Percentiles rank a stretch among this genome's conserved stretches.
Evolutionary conservation across 2,113 vertebrate genomes (phyloP).

Genomic region (Neogobius melanostomus): DNA sequence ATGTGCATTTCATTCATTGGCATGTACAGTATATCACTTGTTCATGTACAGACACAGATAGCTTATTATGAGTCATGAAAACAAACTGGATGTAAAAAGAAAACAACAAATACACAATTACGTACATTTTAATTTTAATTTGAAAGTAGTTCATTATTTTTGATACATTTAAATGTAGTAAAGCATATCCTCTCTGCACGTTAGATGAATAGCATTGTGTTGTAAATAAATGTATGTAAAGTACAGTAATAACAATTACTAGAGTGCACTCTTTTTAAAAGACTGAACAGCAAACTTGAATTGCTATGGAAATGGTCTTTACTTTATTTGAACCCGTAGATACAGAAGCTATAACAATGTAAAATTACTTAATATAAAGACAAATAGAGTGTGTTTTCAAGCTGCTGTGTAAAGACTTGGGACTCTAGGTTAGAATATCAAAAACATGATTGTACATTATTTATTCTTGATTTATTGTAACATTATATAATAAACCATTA

Average conservation of each 20-base stretch:
- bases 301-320: too few species aligned
- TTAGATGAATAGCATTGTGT: not conserved
- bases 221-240: not conserved
- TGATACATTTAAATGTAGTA: slow-evolving; percentile 10
- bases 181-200: slow-evolving; percentile 11
- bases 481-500: not conserved
- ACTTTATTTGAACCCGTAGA: too few species aligned
- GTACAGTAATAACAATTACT: slow-evolving; percentile 5
- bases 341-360: too few species aligned
- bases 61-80: too few species aligned
- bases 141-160: not conserved
- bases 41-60: slow-evolving; percentile 17
- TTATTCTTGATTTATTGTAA: not conserved
- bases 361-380: too few species aligned
- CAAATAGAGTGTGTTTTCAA: too few species aligned
- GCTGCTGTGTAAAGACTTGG: too few species aligned
- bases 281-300: not conserved
- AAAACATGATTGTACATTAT: not conserved
- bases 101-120: not conserved
- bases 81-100: not conserved
- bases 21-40: slow-evolving; percentile 20
- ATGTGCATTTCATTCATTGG: slow-evolving; percentile 11
- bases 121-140: not conserved
- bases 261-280: slow-evolving; percentile 28
- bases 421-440: too few species aligned